phyloP scores from a whole-genome alignment of 2,113 vertebrate genomes.

The Oplegnathus fasciatus region DNA sequence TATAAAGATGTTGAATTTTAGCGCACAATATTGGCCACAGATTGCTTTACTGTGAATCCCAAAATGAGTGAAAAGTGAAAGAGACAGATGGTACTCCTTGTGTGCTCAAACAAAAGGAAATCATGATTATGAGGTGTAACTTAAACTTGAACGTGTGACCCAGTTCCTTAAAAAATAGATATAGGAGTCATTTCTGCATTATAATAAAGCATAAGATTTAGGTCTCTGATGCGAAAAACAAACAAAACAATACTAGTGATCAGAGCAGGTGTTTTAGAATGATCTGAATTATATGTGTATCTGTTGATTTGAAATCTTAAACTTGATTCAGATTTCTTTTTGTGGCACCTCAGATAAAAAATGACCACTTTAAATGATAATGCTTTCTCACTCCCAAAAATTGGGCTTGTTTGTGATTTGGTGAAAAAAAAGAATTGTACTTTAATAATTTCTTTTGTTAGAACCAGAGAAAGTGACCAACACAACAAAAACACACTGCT shows the following conservation, averaged over 20 bases:
- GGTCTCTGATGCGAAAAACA: too few relatives aligned
- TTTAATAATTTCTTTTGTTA: neutral
- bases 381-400: neutral
- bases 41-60: neutral
- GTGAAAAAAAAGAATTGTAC: neutral
- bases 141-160: too few relatives aligned
- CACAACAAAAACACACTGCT: neutral
- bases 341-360: neutral
- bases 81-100: neutral
- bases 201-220: too few relatives aligned
- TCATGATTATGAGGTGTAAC: neutral
- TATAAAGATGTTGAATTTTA: neutral
- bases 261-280: neutral
- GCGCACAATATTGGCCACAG: neutral
- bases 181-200: too few relatives aligned
- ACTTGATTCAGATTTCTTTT: neutral
- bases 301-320: neutral
- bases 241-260: too few relatives aligned
- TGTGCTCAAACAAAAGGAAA: neutral
- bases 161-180: too few relatives aligned
- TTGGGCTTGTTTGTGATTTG: neutral
- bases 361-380: neutral
- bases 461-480: neutral
- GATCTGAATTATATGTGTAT: neutral
- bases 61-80: neutral